phyloP scores from a whole-genome alignment of 37 sponge, comb jelly and placozoan species.

The Lycopodina hypogea region DNA sequence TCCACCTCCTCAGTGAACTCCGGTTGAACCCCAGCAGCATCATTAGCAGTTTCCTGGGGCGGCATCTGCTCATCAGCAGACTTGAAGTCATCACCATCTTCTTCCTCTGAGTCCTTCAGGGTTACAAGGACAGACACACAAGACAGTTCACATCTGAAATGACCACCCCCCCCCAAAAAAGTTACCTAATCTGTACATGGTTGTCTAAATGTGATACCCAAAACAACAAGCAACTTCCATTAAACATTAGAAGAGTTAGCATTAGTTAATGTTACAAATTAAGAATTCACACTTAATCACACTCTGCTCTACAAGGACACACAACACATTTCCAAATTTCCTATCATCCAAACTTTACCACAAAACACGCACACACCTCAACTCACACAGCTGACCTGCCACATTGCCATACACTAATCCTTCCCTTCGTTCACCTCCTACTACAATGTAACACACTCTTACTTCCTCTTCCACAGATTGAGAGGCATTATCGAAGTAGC shows the following conservation, averaged over 20 bases:
- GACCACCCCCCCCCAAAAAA: background rate
- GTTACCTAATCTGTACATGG: background rate
- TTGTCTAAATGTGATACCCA: background rate
- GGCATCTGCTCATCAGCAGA: constrained; percentile 30
- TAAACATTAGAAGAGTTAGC: too few relatives aligned
- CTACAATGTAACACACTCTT: constrained; percentile 10
- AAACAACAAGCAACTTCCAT: background rate
- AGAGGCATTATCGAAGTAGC: constrained; percentile 23
- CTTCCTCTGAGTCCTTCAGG: background rate
- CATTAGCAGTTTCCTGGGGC: background rate
- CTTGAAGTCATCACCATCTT: constrained; percentile 20
- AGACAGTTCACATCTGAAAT: background rate
- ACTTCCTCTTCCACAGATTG: constrained; percentile 39
- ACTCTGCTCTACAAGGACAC: too few relatives aligned
- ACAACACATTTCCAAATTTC: too few relatives aligned
- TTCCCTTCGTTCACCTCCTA: too few relatives aligned
- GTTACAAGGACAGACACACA: too few relatives aligned
- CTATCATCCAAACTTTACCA: too few relatives aligned
- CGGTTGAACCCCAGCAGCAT: background rate
- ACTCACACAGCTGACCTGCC: too few relatives aligned
- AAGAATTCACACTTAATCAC: too few relatives aligned
- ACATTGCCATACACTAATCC: too few relatives aligned
- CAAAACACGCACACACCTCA: background rate
- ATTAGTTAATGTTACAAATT: too few relatives aligned
- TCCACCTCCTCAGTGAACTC: background rate